Evolutionary conservation across 2,113 vertebrate species (phyloP).

Genomic region (Dolichotis patagonum): DNA sequence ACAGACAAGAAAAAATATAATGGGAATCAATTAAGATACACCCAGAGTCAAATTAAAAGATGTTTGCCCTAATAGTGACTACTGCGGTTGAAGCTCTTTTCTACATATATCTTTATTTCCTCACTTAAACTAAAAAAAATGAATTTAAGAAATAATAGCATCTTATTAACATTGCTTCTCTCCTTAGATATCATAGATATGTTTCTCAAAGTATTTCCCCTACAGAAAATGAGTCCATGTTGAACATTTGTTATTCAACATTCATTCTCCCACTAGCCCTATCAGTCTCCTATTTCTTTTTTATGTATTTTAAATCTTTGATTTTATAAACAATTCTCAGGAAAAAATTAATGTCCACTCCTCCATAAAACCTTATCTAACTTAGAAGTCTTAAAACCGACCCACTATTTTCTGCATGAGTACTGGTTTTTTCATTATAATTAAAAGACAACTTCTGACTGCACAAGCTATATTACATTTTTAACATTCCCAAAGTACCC

Average conservation of each 20-base stretch:
- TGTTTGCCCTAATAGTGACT: not conserved
- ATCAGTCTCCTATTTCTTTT: not conserved
- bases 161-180: not conserved
- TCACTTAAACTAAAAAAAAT: conserved; percentile 39
- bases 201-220: not conserved
- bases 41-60: conserved; percentile 1
- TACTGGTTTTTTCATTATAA: not conserved
- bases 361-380: not conserved
- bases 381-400: not conserved
- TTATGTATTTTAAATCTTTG: not conserved
- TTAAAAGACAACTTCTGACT: conserved; percentile 52
- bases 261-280: not conserved
- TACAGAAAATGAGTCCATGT: not conserved
- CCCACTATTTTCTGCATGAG: not conserved
- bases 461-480: conserved; percentile 30
- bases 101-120: not conserved
- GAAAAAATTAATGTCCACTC: not conserved
- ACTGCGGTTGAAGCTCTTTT: not conserved
- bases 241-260: not conserved
- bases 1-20: conserved; percentile 5
- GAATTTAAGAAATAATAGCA: conserved; percentile 26
- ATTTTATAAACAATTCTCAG: conserved; percentile 35
- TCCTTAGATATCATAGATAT: not conserved
- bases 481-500: conserved; percentile 41
- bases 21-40: not conserved